Evolutionary conservation across 2,888 invertebrate genomes (phyloP).

Genomic region (Pandemis corylana): DNA sequence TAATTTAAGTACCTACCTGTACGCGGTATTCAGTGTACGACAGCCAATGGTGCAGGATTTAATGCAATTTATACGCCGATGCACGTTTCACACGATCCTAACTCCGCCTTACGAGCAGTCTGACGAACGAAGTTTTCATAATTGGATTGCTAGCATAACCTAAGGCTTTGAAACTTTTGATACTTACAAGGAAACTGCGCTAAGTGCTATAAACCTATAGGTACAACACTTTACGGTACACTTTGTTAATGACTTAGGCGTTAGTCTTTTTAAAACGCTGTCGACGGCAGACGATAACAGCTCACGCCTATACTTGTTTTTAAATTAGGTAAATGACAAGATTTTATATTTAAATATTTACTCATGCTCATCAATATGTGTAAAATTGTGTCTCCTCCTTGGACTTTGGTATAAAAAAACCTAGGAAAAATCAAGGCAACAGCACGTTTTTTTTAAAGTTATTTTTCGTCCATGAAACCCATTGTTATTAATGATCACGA

Average conservation of each 20-base stretch:
- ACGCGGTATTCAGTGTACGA: neutral
- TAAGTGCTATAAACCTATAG: slow-evolving; percentile 1
- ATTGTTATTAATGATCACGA: too few species aligned
- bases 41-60: slow-evolving; percentile 12
- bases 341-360: too few species aligned
- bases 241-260: neutral
- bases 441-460: too few species aligned
- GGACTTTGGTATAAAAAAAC: too few species aligned
- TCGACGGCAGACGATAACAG: neutral
- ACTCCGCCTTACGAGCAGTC: slow-evolving; percentile 16
- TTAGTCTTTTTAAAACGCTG: neutral
- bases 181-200: neutral
- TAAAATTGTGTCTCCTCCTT: too few species aligned
- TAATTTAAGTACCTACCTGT: neutral
- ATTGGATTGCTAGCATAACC: slow-evolving; percentile 29
- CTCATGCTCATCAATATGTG: too few species aligned
- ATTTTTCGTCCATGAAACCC: too few species aligned
- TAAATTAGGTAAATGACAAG: too few species aligned
- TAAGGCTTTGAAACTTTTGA: slow-evolving; percentile 8
- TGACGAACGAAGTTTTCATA: slow-evolving; percentile 31
- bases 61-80: slow-evolving; percentile 31
- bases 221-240: slow-evolving; percentile 10
- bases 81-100: slow-evolving; percentile 19
- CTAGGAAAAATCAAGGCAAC: too few species aligned
- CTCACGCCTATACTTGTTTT: neutral